Conservation (phyloP, 2,797 vertebrate species). For the Gobionotothen gibberifrons region DNA sequence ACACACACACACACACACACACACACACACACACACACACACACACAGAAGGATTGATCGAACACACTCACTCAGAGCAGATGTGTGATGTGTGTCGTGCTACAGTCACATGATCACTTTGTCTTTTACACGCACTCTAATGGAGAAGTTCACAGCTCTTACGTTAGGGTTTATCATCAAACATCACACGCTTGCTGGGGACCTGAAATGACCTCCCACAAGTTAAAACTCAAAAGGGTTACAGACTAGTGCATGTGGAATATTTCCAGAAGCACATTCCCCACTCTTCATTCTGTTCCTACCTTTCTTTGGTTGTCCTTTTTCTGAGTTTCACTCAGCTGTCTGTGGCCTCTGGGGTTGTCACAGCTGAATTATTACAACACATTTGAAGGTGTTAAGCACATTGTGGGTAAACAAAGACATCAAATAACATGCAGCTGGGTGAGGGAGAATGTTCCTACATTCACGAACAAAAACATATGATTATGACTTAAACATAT, state of each 20-base stretch:
- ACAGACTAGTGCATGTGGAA: not conserved
- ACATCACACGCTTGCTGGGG: not conserved
- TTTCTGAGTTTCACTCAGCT: not conserved
- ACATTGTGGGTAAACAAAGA: too few relatives aligned
- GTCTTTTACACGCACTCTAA: conserved; percentile 27
- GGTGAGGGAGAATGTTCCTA: too few relatives aligned
- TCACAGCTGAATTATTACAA: conserved; percentile 15
- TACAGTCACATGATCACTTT: conserved; percentile 18
- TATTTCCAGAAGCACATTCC: not conserved
- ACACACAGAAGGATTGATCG: conserved; percentile 11
- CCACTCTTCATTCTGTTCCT: not conserved
- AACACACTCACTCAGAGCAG: conserved; percentile 29
- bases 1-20: conserved; percentile 29
- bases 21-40: conserved; percentile 5
- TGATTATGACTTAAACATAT: too few relatives aligned
- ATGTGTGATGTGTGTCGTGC: conserved; percentile 27
- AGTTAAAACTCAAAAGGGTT: not conserved
- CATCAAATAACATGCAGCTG: too few relatives aligned
- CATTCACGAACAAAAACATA: too few relatives aligned
- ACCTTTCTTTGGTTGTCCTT: not conserved
- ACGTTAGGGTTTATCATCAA: not conserved
- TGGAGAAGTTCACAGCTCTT: not conserved
- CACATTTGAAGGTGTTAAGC: too few relatives aligned
- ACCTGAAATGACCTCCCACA: not conserved
- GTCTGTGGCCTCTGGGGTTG: conserved; percentile 8